Percentiles rank a stretch among this genome's conserved stretches.
These are phyloP conservation scores for Pycnonotus jocosus DNA, from an alignment of 2,113 vertebrate genomes.

Conservation along the genomic window DNA sequence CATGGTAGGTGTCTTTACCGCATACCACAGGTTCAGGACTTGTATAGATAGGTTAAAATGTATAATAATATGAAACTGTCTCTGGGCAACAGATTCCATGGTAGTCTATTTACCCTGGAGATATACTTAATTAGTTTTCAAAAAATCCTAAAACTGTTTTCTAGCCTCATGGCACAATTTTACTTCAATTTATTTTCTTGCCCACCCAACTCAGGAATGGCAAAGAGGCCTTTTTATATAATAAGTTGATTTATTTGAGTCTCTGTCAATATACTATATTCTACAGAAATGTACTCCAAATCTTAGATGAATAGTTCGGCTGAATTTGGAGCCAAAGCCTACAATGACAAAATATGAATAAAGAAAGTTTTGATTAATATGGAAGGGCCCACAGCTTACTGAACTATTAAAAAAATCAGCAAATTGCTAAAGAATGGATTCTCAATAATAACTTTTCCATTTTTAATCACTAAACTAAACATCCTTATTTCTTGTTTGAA, in stretches of 20 bases:
- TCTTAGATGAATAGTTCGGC: background rate
- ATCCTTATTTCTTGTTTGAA: slow-evolving; percentile 36
- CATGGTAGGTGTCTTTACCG: background rate
- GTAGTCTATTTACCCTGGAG: background rate
- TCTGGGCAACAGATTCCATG: background rate
- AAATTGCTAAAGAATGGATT: slow-evolving; percentile 4
- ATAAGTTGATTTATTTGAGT: background rate
- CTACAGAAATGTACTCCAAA: slow-evolving; percentile 21
- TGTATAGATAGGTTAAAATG: background rate
- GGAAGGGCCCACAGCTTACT: background rate
- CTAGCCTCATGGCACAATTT: background rate
- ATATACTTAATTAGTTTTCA: background rate
- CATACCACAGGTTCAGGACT: background rate
- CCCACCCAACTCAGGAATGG: background rate
- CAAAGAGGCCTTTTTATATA: background rate
- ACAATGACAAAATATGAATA: slow-evolving; percentile 30
- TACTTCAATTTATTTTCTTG: background rate
- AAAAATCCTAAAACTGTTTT: background rate
- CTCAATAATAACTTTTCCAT: background rate
- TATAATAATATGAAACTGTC: background rate
- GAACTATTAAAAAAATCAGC: background rate
- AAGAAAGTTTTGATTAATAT: background rate
- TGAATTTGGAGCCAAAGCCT: slow-evolving; percentile 56
- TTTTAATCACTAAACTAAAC: slow-evolving; percentile 31
- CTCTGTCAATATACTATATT: background rate